These are phyloP conservation scores for Tapirus terrestris DNA, from an alignment of 2,113 vertebrate genomes.

Conservation along the genomic window DNA sequence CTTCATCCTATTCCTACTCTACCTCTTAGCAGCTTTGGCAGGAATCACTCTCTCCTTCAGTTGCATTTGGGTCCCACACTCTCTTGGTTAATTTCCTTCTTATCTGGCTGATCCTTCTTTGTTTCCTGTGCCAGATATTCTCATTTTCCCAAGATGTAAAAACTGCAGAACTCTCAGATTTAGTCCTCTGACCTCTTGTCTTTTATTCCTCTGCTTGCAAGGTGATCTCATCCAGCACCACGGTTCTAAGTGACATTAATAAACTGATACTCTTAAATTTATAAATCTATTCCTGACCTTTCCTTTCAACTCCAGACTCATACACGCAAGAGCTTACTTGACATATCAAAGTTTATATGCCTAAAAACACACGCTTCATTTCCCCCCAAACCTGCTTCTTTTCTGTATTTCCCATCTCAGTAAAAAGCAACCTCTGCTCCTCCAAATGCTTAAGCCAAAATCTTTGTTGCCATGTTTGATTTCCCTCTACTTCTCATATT, in stretches of 20 bases:
- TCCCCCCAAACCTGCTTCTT: not conserved
- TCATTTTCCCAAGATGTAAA: not conserved
- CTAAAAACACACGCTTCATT: not conserved
- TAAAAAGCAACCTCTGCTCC: not conserved
- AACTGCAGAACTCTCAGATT: not conserved
- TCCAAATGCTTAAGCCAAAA: not conserved
- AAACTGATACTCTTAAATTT: not conserved
- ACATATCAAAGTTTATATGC: not conserved
- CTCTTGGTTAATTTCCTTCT: not conserved
- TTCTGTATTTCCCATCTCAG: not conserved
- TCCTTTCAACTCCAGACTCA: not conserved
- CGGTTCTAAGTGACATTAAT: not conserved
- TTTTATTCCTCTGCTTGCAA: not conserved
- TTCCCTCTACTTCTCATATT: not conserved
- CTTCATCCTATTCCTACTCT: not conserved
- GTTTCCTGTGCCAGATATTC: not conserved
- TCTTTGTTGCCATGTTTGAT: not conserved
- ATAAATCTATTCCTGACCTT: not conserved
- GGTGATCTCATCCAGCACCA: not conserved
- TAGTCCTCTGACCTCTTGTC: not conserved
- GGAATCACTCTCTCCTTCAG: not conserved
- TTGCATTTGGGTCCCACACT: not conserved
- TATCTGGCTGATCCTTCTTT: not conserved
- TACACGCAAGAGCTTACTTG: not conserved
- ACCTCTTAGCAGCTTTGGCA: not conserved